Evolutionary conservation across 1,140 invertebrate species (phyloP).

Genomic region (Bombus superbus): DNA sequence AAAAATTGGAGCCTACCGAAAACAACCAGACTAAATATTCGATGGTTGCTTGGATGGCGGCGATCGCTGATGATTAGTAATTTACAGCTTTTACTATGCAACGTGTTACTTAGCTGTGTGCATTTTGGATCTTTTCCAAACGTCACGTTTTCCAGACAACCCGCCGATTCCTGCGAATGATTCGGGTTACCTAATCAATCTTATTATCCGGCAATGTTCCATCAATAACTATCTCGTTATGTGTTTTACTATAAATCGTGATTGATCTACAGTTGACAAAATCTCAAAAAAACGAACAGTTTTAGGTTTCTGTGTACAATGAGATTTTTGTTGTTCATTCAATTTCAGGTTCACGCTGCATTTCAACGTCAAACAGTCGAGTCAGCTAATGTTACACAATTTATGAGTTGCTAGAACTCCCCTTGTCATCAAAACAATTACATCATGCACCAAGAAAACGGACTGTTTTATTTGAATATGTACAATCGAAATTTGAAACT

Average conservation of each 20-base stretch:
- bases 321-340: no score
- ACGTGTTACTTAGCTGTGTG: not conserved
- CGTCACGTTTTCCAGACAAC: slow-evolving; percentile 4
- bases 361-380: not conserved
- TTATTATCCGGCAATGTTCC: slow-evolving; percentile 20
- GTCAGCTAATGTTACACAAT: not conserved
- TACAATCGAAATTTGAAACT: not conserved
- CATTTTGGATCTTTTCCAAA: slow-evolving; percentile 35
- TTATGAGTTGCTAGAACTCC: not conserved
- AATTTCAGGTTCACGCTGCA: not conserved
- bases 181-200: not conserved
- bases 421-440: not conserved
- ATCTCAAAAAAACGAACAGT: not conserved
- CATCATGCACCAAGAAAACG: not conserved
- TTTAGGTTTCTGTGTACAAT: not conserved
- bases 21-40: not conserved
- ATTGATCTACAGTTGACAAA: not conserved
- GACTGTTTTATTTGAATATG: not conserved
- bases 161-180: not conserved
- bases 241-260: not conserved
- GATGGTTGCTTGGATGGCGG: not conserved
- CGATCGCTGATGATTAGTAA: slow-evolving; percentile 1
- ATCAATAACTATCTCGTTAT: not conserved
- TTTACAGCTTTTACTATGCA: not conserved
- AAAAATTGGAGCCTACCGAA: not conserved